Base-by-base conservation (phyloP, 2,113 vertebrate genomes). In the Sylvilagus bachmani region DNA sequence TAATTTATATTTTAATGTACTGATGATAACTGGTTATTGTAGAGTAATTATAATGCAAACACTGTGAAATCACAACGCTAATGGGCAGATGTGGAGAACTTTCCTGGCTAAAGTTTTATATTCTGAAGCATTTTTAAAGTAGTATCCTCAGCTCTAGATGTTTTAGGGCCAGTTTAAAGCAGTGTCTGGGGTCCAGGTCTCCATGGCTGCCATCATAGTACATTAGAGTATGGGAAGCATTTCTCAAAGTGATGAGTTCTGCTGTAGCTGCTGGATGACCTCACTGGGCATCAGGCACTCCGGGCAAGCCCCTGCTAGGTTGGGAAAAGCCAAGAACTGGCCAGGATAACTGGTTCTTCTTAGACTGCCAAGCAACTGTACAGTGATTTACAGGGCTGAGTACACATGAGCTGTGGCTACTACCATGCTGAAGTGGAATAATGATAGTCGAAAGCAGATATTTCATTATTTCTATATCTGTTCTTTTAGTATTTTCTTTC, bases 161-260 rank as follows among this genome's bases (percentile, higher is more conserved):
- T 98, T 98, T 99, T 97, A 98, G 98, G 92, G 96, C 98, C 98
- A 98, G 93, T 98, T 98, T 98, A 97, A 98, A 98, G 96, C 94
- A 97, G 96, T 95, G 92, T 97, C 97, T 97, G 96, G 97, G 97
- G 90, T 97, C 95, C 91, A 71, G 24, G 51, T 98, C 98, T 96
- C 98, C 74, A 92, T 85, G 97, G 97, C 97, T 94, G 97, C 96
- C 96, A 97, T 66, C 84, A 94, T 62, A 97, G 97, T 96, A 87
- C 96, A 96, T 98, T 97, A 98, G 84, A 95, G 90, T 96, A 95
- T 86, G 98, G 96, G 97, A 98, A 98, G 98, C 97, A 97, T 98
- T 98, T 96, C 89, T 84, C 95, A 90, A 90, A 98, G 95, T 98
- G 98, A 98, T 98, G 98, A 98, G 97, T 97, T 98, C 95, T 97